Evolutionary conservation across 2,113 vertebrate genomes (phyloP), one percentile per base, ranked within the genome.

Genomic region (Pachycephala philippinensis): DNA sequence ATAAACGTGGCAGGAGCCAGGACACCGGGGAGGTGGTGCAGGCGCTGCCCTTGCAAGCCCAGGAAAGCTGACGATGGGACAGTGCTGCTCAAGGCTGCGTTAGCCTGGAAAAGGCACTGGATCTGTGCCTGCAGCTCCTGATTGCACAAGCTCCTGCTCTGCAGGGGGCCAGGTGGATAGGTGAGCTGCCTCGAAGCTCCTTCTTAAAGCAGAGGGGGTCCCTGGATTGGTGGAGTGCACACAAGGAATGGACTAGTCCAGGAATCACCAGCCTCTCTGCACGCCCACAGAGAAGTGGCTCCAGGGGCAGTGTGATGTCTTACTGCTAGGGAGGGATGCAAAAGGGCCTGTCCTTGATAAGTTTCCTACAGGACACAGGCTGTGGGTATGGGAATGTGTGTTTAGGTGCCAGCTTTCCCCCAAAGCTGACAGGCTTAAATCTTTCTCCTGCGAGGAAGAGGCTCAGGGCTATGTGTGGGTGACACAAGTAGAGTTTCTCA

Each of bases 41-140:
- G 64, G 47, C 0, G 0, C 44, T 92, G 72, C 85, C 68, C 47
- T 70, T 66, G 75, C 2, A 4, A 83, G 60, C 1, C 2, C 0
- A 5, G 82, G 56, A 54, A 40, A 57, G 33, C 27, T 0, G 0
- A 28, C 0, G 1, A 42, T 15, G 83, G 45, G 66, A n/a, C 79
- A 74, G 39, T 11, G 40, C 83, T 47, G 52, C 59, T 92, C 35
- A 24, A 28, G 74, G 76, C 56, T 89, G 60, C 1, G 0, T 37
- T 78, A 44, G 9, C 68, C 40, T 71, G 76, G 44, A n/a, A 77
- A 75, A 4, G 5, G 44, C 2, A 1, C 27, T 54, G 40, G 37
- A 28, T 81, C 54, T 54, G 40, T 40, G 69, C 52, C 66, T 56
- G 77, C 72, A 90, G 68, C 60, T 42, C 44, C 37, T 14, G 15